Evolutionary conservation across 1,140 invertebrate species (phyloP), one percentile per base, ranked within the genome.

Genomic region (Prorops nasuta): DNA sequence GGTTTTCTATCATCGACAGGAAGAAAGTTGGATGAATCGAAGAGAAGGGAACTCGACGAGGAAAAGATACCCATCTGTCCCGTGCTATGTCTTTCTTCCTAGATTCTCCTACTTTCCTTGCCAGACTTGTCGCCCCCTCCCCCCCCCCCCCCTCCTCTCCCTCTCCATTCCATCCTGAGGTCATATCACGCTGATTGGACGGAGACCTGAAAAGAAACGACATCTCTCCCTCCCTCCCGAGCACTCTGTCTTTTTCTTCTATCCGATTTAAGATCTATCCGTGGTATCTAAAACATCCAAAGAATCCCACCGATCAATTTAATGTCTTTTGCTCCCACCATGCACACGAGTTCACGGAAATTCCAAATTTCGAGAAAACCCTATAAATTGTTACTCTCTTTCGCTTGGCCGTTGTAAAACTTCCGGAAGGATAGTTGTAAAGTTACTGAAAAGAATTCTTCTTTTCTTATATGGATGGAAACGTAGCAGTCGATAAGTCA

Each of bases 401-500:
- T n/a, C n/a, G n/a, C n/a, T n/a, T n/a, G n/a, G n/a, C n/a, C n/a
- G n/a, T n/a, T n/a, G n/a, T n/a, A n/a, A n/a, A n/a, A n/a, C n/a
- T n/a, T n/a, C n/a, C n/a, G n/a, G n/a, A n/a, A n/a, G n/a, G n/a
- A n/a, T n/a, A n/a, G n/a, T n/a, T n/a, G n/a, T n/a, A n/a, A n/a
- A n/a, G n/a, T n/a, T n/a, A n/a, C n/a, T n/a, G n/a, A n/a, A n/a
- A n/a, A n/a, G n/a, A n/a, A n/a, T n/a, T n/a, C n/a, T n/a, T n/a
- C n/a, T n/a, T n/a, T n/a, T n/a, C n/a, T n/a, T n/a, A n/a, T n/a
- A n/a, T n/a, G n/a, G n/a, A n/a, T n/a, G n/a, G n/a, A n/a, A n/a
- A n/a, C n/a, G n/a, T n/a, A n/a, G n/a, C 32, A 56, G 50, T 58
- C 62, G 45, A 60, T 62, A 62, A 63, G 59, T 63, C 60, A 62